Evolutionary conservation across 2,888 invertebrate species (phyloP).

Genomic region (Abrostola tripartita): DNA sequence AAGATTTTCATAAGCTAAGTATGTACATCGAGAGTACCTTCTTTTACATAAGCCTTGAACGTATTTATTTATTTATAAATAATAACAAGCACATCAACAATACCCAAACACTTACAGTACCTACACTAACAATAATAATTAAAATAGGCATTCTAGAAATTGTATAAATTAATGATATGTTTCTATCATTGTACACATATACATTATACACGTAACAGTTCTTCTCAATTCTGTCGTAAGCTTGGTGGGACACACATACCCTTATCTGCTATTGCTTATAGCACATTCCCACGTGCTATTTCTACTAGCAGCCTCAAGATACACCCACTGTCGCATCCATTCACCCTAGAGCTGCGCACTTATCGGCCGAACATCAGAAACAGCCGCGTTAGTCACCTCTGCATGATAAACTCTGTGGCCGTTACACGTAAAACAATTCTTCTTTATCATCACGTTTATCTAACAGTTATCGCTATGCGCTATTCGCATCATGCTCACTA

Average conservation of each 20-base stretch:
- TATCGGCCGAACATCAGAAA: slow-evolving; percentile 54
- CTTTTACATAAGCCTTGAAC: too few relatives aligned
- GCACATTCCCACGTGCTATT: slow-evolving; percentile 48
- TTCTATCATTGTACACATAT: too few relatives aligned
- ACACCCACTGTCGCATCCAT: slow-evolving; percentile 54
- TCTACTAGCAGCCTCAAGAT: slow-evolving; percentile 29
- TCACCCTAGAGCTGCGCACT: slow-evolving; percentile 47
- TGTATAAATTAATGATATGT: too few relatives aligned
- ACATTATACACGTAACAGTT: too few relatives aligned
- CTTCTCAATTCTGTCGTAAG: too few relatives aligned
- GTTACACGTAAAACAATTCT: slow-evolving; percentile 64
- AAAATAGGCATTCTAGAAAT: too few relatives aligned
- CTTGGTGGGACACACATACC: background rate
- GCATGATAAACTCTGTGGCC: slow-evolving; percentile 66
- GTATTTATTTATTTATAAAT: too few relatives aligned
- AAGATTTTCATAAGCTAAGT: too few relatives aligned
- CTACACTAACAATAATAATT: too few relatives aligned
- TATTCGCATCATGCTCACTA: slow-evolving; percentile 57
- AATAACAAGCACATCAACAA: too few relatives aligned
- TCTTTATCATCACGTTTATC: slow-evolving; percentile 60
- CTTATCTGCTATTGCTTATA: background rate
- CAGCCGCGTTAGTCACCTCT: slow-evolving; percentile 64
- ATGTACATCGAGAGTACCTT: too few relatives aligned
- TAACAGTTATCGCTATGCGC: slow-evolving; percentile 57
- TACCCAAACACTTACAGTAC: too few relatives aligned